A percentile compares a stretch with the other conserved stretches of the same genome.
Evolutionary conservation across 2,113 vertebrate species (phyloP).

Genomic region (Otolemur garnettii): DNA sequence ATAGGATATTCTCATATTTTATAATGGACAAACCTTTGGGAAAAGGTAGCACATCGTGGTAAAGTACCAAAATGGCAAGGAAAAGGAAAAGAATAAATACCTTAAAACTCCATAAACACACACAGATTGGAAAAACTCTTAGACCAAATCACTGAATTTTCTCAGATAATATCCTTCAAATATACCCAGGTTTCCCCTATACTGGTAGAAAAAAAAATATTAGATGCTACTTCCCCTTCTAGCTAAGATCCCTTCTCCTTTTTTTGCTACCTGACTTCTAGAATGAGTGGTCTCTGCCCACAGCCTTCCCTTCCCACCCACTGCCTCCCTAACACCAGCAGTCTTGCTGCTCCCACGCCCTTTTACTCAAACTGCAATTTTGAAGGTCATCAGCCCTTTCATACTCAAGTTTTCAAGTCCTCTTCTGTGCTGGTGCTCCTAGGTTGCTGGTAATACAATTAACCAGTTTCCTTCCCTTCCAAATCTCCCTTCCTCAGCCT

Average conservation of each 20-base stretch:
- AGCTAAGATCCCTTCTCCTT: slow-evolving; percentile 4
- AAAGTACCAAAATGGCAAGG: slow-evolving; percentile 51
- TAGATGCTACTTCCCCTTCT: neutral
- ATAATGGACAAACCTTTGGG: neutral
- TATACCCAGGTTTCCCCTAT: neutral
- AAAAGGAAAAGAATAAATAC: slow-evolving; percentile 49
- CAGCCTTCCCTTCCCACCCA: slow-evolving; percentile 25
- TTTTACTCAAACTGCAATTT: slow-evolving; percentile 33
- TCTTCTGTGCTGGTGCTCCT: neutral
- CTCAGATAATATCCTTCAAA: slow-evolving; percentile 23
- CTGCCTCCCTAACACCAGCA: neutral
- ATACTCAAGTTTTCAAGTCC: neutral
- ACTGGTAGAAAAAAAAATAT: neutral
- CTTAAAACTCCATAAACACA: neutral
- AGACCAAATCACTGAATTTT: neutral
- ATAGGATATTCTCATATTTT: neutral
- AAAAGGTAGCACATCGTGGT: neutral
- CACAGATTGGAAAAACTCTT: neutral
- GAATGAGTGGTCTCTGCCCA: slow-evolving; percentile 12
- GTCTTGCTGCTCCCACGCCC: neutral
- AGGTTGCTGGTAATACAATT: neutral
- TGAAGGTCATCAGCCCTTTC: neutral
- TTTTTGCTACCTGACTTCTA: slow-evolving; percentile 24
- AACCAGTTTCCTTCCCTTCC: slow-evolving; percentile 16
- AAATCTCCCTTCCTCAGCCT: neutral